phyloP scores from a whole-genome alignment of 2,888 invertebrate genomes.

The Drosophila mayaguana region DNA sequence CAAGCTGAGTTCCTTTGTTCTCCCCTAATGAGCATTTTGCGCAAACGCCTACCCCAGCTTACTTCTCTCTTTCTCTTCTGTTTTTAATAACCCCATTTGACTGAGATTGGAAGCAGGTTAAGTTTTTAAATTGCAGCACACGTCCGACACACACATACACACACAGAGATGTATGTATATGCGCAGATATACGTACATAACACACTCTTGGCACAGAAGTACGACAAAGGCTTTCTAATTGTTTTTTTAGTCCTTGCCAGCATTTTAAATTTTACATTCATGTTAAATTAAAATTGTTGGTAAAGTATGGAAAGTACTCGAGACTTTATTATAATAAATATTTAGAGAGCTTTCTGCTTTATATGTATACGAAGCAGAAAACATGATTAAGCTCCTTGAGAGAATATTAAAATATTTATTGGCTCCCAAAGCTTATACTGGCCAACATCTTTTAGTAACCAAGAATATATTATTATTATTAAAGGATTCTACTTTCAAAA shows the following conservation, averaged over 20 bases:
- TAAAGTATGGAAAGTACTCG: too few species aligned
- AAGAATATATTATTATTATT: too few species aligned
- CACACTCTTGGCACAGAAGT: constrained; percentile 39
- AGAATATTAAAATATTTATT: too few species aligned
- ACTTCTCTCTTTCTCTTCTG: background rate
- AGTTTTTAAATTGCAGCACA: constrained; percentile 49
- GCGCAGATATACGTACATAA: background rate
- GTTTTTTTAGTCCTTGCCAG: background rate
- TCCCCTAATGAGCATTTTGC: constrained; percentile 53
- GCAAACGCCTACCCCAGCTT: constrained; percentile 13
- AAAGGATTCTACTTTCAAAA: too few species aligned
- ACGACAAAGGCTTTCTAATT: background rate
- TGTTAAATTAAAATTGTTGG: background rate
- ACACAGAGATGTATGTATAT: background rate
- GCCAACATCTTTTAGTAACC: too few species aligned
- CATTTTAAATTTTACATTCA: background rate
- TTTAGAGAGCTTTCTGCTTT: too few species aligned
- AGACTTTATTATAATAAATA: background rate
- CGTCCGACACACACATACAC: constrained; percentile 6
- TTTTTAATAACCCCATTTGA: constrained; percentile 56
- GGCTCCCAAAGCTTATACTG: too few species aligned
- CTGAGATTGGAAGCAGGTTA: constrained; percentile 58
- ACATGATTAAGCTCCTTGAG: too few species aligned
- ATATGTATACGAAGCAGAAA: too few species aligned
- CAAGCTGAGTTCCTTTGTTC: constrained; percentile 43